These are phyloP conservation scores for Sebastiscus albofasciatus DNA, from an alignment of 2,797 vertebrate genomes.

Conservation along the genomic window DNA sequence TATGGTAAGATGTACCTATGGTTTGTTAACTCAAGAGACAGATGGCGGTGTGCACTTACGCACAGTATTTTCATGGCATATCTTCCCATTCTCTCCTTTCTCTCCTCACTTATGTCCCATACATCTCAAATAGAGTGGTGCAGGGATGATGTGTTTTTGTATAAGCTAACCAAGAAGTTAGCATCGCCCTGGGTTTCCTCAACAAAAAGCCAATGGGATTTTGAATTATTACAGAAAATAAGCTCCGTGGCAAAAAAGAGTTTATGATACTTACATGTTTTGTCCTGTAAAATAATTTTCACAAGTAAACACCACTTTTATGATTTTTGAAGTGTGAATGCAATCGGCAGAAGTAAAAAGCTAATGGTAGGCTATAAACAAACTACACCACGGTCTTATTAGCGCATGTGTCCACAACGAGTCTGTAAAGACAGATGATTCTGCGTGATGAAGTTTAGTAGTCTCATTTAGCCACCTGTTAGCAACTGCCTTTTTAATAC, in stretches of 20 bases:
- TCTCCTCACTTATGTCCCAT: background rate
- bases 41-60: background rate
- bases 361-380: background rate
- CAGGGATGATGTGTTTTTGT: background rate
- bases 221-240: background rate
- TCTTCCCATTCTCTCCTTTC: background rate
- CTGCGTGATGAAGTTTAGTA: too few species aligned
- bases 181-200: background rate
- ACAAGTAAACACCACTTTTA: background rate
- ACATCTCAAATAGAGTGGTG: too few species aligned
- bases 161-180: background rate
- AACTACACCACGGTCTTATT: background rate
- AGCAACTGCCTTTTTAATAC: too few species aligned
- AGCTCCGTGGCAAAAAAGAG: fast-evolving
- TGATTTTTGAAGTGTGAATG: background rate
- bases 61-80: background rate
- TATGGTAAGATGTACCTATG: background rate
- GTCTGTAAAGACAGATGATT: background rate
- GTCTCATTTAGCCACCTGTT: too few species aligned
- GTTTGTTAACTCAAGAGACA: background rate
- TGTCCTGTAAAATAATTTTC: background rate
- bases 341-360: background rate
- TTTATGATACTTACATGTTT: fast-evolving
- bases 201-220: background rate
- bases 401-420: background rate